A percentile compares a stretch with the other conserved stretches of the same genome.
Evolutionary conservation across 2,797 vertebrate species (phyloP).

Genomic region (Luscinia luscinia): DNA sequence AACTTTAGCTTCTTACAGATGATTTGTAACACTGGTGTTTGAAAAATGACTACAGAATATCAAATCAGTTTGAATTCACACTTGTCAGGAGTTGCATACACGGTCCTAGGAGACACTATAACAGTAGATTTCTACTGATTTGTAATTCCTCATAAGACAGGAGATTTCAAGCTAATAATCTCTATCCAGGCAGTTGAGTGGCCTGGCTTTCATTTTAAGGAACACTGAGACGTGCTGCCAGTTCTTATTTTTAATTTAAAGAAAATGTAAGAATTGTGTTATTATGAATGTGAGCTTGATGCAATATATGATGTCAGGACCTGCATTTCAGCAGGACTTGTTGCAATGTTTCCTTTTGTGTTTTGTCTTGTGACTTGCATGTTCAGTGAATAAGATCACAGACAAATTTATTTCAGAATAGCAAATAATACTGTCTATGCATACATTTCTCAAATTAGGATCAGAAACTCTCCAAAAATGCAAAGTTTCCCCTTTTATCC

Average conservation of each 20-base stretch:
- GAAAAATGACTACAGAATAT: slow-evolving; percentile 8
- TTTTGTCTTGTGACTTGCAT: not conserved
- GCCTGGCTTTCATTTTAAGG: not conserved
- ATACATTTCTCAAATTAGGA: not conserved
- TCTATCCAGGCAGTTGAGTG: not conserved
- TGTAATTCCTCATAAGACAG: not conserved
- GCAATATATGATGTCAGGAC: not conserved
- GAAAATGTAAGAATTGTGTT: not conserved
- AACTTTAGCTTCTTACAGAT: not conserved
- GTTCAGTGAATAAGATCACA: not conserved
- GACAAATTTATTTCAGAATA: not conserved
- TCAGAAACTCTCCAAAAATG: not conserved
- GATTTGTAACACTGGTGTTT: not conserved
- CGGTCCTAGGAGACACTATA: not conserved
- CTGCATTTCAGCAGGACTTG: not conserved
- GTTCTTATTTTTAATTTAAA: not conserved
- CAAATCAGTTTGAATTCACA: not conserved
- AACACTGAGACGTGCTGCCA: not conserved
- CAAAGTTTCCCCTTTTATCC: not conserved
- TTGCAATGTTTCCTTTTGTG: not conserved
- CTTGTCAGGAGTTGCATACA: not conserved
- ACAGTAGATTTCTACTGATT: not conserved
- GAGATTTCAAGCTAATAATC: not conserved
- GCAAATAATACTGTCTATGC: not conserved
- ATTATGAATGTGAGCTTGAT: not conserved